Evolutionary conservation across 2,113 vertebrate genomes (phyloP).

Genomic region (Pionites leucogaster): DNA sequence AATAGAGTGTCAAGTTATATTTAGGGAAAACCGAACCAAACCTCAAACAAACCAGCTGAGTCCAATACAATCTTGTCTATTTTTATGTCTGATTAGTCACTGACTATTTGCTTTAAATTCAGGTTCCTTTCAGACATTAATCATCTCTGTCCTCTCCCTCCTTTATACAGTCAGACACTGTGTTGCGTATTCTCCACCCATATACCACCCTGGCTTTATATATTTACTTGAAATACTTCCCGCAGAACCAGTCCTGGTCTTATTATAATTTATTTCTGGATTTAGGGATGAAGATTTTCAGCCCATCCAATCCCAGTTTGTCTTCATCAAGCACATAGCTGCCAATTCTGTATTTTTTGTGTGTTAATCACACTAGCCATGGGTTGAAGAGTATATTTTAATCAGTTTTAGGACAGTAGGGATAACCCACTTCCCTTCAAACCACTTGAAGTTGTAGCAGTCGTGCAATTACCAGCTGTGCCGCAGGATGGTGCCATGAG

Average conservation of each 20-base stretch:
- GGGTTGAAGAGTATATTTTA: not conserved
- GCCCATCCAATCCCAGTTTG: not conserved
- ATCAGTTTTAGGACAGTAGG: not conserved
- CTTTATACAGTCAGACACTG: not conserved
- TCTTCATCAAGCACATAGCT: not conserved
- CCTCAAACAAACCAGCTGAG: not conserved
- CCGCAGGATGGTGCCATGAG: slow-evolving; percentile 33
- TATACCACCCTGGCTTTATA: not conserved
- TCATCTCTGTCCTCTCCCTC: not conserved
- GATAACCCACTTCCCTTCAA: not conserved
- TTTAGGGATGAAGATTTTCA: not conserved
- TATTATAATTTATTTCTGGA: not conserved
- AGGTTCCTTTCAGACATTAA: not conserved
- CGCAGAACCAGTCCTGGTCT: fast-evolving
- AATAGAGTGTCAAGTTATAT: not conserved
- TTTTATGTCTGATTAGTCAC: not conserved
- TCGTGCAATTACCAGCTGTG: fast-evolving
- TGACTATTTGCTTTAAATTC: not conserved
- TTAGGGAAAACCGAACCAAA: not conserved
- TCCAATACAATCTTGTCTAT: not conserved
- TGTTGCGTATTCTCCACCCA: not conserved
- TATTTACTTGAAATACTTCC: not conserved
- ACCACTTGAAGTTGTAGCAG: not conserved
- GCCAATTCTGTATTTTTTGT: not conserved
- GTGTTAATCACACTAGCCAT: not conserved